A percentile compares a stretch with the other conserved stretches of the same genome.
These are phyloP conservation scores for Tiphia femorata DNA, from an alignment of 2,888 invertebrate species.

Conservation along the genomic window DNA sequence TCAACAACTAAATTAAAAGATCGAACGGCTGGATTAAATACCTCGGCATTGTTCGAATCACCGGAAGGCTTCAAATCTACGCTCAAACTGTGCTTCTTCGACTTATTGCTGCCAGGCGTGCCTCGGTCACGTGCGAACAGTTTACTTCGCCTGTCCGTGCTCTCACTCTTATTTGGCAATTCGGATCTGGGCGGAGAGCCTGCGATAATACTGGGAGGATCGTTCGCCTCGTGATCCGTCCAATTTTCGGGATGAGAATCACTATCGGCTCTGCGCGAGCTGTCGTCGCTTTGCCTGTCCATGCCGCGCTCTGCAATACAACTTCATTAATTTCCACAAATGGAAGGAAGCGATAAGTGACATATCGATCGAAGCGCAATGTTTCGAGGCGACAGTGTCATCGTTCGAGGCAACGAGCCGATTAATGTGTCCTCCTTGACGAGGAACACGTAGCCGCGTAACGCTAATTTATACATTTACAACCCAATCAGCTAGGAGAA, in stretches of 20 bases:
- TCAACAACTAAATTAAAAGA: no score
- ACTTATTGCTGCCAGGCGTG: slow-evolving; percentile 70
- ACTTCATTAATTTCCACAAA: slow-evolving; percentile 34
- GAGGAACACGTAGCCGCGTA: not conserved
- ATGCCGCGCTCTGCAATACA: slow-evolving; percentile 67
- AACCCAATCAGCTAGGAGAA: no score
- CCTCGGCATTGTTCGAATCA: slow-evolving; percentile 63
- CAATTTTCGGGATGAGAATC: slow-evolving; percentile 73
- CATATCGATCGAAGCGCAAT: no score
- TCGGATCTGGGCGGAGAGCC: slow-evolving; percentile 75
- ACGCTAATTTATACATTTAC: no score
- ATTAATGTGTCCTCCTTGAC: not conserved
- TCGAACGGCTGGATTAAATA: no score
- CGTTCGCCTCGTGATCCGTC: slow-evolving; percentile 79
- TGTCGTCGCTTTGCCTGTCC: slow-evolving; percentile 72
- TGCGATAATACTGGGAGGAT: slow-evolving; percentile 74
- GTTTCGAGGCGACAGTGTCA: no score
- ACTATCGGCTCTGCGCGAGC: slow-evolving; percentile 72
- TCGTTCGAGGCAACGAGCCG: no score
- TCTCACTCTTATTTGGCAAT: slow-evolving; percentile 71
- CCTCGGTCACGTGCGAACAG: slow-evolving; percentile 73
- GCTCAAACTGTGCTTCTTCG: slow-evolving; percentile 76
- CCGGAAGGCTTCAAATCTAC: slow-evolving; percentile 64
- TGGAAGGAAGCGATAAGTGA: no score
- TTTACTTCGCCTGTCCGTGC: slow-evolving; percentile 70